Conservation (phyloP, 2,797 vertebrate species). For the Gobio occitaniae region DNA sequence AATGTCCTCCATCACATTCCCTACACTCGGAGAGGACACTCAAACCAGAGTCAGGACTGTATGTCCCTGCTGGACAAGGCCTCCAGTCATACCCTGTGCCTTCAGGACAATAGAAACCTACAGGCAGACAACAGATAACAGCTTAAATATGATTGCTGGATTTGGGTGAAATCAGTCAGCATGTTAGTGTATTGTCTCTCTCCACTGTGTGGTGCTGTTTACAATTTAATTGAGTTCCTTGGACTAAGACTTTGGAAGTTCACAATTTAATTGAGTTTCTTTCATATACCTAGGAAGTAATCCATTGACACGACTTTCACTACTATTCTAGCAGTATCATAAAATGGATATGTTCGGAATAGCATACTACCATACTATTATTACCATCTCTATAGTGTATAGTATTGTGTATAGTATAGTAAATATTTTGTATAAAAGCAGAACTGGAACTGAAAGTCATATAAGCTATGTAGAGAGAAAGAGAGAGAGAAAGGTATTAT, state of each 20-base stretch:
- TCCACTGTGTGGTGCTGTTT: constrained; percentile 52
- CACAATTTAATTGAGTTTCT: not conserved
- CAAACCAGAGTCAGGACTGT: constrained; percentile 76
- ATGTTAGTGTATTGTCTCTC: constrained; percentile 1
- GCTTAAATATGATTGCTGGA: not conserved
- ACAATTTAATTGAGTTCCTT: not conserved
- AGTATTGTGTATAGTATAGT: not conserved
- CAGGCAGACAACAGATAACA: constrained; percentile 39
- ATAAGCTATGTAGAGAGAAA: not conserved
- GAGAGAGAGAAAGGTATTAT: too few species aligned
- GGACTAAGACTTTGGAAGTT: not conserved
- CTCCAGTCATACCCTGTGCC: constrained; percentile 79
- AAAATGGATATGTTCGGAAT: not conserved
- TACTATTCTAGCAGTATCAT: not conserved
- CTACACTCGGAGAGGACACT: constrained; percentile 75
- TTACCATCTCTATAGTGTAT: not conserved
- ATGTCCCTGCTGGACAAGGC: constrained; percentile 85
- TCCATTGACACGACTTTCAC: not conserved
- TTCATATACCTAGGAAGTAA: not conserved
- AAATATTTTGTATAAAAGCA: not conserved
- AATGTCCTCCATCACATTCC: constrained; percentile 83
- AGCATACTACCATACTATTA: constrained; percentile 11
- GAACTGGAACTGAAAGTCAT: not conserved
- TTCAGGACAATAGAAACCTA: constrained; percentile 88
- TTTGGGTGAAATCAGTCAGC: constrained; percentile 4